These are phyloP conservation scores for Orthosia incerta DNA, from an alignment of 2,888 invertebrate genomes.

Conservation along the genomic window DNA sequence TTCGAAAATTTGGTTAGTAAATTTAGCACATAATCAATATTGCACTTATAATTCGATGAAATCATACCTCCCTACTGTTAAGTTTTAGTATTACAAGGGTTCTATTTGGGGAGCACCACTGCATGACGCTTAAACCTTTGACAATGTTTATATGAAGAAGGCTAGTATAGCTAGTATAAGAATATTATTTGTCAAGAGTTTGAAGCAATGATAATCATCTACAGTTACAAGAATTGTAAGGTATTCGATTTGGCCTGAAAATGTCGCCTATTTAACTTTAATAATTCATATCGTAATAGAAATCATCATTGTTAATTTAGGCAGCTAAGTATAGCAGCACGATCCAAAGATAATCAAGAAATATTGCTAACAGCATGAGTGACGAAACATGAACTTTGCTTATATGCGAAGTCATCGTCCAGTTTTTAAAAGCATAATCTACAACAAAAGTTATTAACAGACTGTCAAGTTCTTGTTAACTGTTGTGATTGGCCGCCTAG, in stretches of 20 bases:
- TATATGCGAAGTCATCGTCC: constrained; percentile 11
- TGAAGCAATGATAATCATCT: constrained; percentile 38
- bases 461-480: not conserved
- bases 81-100: constrained; percentile 6
- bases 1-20: constrained; percentile 5
- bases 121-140: constrained; percentile 51
- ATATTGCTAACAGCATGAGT: not conserved
- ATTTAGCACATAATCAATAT: constrained; percentile 50
- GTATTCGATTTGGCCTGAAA: constrained; percentile 17
- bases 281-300: constrained; percentile 36
- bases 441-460: not conserved
- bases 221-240: constrained; percentile 32
- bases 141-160: constrained; percentile 47
- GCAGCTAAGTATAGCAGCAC: constrained; percentile 29
- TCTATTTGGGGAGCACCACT: constrained; percentile 44
- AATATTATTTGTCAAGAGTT: constrained; percentile 60
- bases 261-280: constrained; percentile 47
- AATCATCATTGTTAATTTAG: constrained; percentile 31
- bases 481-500: not conserved
- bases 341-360: constrained; percentile 20
- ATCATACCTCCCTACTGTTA: constrained; percentile 36
- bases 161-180: constrained; percentile 43
- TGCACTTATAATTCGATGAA: constrained; percentile 60
- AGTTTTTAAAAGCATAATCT: constrained; percentile 4
- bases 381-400: constrained; percentile 2